These are phyloP conservation scores for Lasioglossum pauxillum DNA, from an alignment of 2,888 invertebrate genomes.

Conservation along the genomic window DNA sequence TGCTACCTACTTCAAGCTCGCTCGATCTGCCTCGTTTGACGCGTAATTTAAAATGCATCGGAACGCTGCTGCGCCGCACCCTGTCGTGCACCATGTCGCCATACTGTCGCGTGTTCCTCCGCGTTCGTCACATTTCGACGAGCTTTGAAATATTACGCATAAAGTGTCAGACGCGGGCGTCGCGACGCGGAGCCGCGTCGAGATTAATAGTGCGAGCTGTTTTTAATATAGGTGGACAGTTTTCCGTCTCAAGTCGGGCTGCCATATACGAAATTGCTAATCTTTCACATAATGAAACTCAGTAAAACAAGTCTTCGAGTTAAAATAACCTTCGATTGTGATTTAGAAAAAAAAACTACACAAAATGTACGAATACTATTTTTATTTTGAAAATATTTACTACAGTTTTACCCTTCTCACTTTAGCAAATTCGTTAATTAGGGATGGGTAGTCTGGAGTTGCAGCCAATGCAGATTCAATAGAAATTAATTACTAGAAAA, in stretches of 20 bases:
- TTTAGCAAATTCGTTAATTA: too few relatives aligned
- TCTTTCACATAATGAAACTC: background rate
- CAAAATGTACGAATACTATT: too few relatives aligned
- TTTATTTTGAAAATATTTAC: too few relatives aligned
- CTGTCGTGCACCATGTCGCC: background rate
- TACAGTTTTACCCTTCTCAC: too few relatives aligned
- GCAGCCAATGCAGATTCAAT: too few relatives aligned
- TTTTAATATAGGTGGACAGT: background rate
- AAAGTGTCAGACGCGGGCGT: background rate
- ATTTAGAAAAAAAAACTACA: too few relatives aligned
- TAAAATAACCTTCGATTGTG: too few relatives aligned
- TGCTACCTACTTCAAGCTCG: conserved; percentile 32
- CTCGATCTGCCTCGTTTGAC: conserved; percentile 55
- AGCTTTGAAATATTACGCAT: conserved; percentile 11
- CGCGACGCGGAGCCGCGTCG: background rate
- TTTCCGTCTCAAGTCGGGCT: background rate
- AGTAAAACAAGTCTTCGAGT: too few relatives aligned
- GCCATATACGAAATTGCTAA: background rate
- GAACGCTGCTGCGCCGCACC: background rate
- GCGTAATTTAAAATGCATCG: conserved; percentile 55
- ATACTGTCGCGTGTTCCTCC: background rate
- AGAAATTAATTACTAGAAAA: too few relatives aligned
- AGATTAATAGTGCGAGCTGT: conserved; percentile 1
- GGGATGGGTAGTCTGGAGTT: too few relatives aligned
- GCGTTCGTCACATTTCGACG: background rate